Conservation (phyloP, 2,113 vertebrate genomes). For the Xiphophorus hellerii region DNA sequence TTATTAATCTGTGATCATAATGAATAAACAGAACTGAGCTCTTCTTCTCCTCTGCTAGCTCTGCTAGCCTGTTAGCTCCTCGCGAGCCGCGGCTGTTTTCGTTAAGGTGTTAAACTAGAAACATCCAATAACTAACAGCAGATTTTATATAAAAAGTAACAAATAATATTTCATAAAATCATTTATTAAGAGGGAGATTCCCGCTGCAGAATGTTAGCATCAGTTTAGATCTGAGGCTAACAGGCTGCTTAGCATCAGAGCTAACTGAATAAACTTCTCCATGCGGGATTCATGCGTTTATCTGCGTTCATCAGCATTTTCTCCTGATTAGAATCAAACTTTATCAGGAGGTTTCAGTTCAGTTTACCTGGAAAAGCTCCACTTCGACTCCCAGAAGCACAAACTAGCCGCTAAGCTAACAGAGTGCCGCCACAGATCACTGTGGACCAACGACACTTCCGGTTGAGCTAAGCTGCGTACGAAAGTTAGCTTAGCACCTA, state of each 20-base stretch:
- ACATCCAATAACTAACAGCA: not conserved
- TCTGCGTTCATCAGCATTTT: not conserved
- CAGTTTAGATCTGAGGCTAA: slow-evolving; percentile 16
- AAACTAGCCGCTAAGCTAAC: not conserved
- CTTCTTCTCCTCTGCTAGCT: no score
- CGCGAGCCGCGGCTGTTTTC: not conserved
- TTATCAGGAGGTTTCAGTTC: not conserved
- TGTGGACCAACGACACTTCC: slow-evolving; percentile 9
- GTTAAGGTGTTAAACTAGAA: not conserved
- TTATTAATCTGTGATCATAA: not conserved
- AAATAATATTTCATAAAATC: not conserved
- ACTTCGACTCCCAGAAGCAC: not conserved
- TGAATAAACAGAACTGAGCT: no score
- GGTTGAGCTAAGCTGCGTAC: not conserved
- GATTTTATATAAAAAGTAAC: not conserved
- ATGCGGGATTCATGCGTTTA: not conserved
- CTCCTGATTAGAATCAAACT: not conserved
- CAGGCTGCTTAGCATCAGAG: not conserved
- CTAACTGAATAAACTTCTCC: not conserved
- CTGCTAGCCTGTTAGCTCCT: no score
- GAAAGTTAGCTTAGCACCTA: no score
- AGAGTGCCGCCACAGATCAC: slow-evolving; percentile 18
- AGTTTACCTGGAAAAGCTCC: slow-evolving; percentile 16
- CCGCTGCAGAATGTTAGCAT: not conserved
- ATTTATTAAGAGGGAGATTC: not conserved